Conservation (phyloP, 2,113 vertebrate species). For the Callaeas wilsoni region DNA sequence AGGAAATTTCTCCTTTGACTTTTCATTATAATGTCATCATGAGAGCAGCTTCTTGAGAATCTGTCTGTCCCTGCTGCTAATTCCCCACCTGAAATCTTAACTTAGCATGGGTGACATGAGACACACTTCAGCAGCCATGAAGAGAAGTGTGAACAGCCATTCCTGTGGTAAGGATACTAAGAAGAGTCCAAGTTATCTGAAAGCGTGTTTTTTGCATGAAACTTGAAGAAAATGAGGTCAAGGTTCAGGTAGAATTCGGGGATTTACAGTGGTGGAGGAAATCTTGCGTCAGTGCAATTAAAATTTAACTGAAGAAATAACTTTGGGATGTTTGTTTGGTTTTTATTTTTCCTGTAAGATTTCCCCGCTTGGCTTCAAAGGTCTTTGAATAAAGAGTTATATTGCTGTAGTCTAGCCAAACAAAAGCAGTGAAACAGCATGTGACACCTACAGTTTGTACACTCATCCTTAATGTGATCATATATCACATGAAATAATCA, state of each 20-base stretch:
- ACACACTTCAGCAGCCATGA: neutral
- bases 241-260: neutral
- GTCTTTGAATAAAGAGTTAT: neutral
- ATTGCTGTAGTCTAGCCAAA: neutral
- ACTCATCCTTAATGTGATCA: neutral
- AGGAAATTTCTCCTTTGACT: neutral
- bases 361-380: neutral
- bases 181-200: neutral
- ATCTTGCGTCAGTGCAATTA: neutral
- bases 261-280: neutral
- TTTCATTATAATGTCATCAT: neutral
- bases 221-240: neutral
- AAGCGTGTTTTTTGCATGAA: neutral
- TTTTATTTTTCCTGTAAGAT: neutral
- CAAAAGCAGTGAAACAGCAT: neutral
- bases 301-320: constrained; percentile 15
- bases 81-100: neutral
- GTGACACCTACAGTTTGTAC: neutral
- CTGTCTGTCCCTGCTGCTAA: neutral
- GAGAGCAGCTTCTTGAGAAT: neutral
- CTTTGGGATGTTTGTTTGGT: neutral
- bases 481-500: neutral
- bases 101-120: neutral
- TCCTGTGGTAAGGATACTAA: neutral
- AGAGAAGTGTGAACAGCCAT: neutral